Conservation (phyloP, 2,113 vertebrate genomes). For the Rhinoptilus africanus region DNA sequence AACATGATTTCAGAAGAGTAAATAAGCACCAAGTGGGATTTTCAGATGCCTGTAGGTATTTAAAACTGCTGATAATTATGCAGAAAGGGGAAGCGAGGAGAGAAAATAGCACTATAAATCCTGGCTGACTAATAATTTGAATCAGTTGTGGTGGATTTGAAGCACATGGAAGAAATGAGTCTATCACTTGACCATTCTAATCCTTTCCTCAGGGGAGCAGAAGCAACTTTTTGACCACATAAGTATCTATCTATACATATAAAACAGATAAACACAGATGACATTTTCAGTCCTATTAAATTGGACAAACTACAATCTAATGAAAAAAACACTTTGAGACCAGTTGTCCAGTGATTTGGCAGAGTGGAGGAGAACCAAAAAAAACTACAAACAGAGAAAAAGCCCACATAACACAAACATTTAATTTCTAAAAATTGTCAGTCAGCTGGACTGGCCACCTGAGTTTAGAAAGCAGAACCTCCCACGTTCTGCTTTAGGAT, state of each 20-base stretch:
- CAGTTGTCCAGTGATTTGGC: not conserved
- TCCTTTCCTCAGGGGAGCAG: not conserved
- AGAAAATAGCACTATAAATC: not conserved
- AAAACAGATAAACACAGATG: not conserved
- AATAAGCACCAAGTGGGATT: not conserved
- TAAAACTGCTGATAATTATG: not conserved
- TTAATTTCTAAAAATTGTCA: not conserved
- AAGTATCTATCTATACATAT: not conserved
- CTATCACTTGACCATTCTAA: not conserved
- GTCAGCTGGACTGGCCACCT: not conserved
- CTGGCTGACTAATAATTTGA: not conserved
- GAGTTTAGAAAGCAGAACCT: not conserved
- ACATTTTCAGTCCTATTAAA: not conserved
- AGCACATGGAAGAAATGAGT: not conserved
- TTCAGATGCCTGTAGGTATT: not conserved
- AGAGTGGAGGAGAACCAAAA: not conserved
- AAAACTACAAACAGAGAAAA: not conserved
- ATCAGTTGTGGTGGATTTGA: not conserved
- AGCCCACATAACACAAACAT: not conserved
- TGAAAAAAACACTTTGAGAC: not conserved
- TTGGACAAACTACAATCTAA: not conserved
- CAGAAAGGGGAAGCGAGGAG: not conserved
- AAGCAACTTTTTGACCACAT: not conserved
- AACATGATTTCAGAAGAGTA: not conserved
- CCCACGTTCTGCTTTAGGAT: not conserved